Conservation (phyloP, 2,888 invertebrate genomes). For the Hymenopus coronatus region DNA sequence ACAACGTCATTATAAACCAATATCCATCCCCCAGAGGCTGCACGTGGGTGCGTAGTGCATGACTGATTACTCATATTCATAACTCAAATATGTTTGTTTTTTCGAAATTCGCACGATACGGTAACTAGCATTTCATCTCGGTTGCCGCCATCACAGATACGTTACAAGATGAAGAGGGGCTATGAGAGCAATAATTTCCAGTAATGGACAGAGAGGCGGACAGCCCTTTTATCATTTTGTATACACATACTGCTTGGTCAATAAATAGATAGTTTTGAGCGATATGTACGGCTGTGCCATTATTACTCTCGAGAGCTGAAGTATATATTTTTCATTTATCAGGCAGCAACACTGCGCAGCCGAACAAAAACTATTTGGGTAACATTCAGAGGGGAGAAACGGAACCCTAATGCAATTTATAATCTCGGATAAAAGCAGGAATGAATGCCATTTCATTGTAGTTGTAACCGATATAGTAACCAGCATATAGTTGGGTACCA, state of each 20-base stretch:
- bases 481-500: no score
- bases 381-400: no score
- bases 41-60: neutral
- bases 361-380: no score
- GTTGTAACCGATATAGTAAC: no score
- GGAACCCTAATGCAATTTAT: no score
- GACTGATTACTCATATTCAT: neutral
- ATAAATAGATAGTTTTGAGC: neutral
- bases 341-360: no score
- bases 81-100: neutral
- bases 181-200: neutral
- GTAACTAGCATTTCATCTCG: neutral
- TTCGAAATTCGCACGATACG: neutral
- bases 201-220: neutral
- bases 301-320: no score
- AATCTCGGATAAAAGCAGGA: no score
- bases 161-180: neutral
- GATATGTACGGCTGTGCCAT: no score
- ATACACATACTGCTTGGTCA: neutral
- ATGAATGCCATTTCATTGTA: no score
- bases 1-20: neutral
- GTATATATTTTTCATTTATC: no score
- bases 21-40: neutral
- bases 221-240: neutral
- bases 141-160: neutral